Percentiles rank a stretch among this genome's conserved stretches.
These are phyloP conservation scores for Oryzias curvinotus DNA, from an alignment of 2,113 vertebrate species.

Conservation along the genomic window DNA sequence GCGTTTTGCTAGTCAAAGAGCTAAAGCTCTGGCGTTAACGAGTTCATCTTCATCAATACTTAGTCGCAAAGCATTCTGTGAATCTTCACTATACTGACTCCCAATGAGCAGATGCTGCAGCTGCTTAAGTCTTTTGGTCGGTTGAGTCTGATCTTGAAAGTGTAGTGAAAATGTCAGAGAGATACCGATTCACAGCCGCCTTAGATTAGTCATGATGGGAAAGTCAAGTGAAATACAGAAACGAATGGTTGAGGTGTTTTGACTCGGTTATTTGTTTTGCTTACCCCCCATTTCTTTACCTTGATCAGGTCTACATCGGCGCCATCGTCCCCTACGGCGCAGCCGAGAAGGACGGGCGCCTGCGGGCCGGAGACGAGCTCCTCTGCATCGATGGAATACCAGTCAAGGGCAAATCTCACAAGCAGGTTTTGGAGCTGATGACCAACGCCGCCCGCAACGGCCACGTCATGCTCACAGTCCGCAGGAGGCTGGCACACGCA, in stretches of 20 bases:
- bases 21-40: no score
- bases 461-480: slow-evolving; percentile 91
- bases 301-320: slow-evolving; percentile 90
- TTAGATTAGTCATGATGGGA: no score
- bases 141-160: no score
- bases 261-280: neutral
- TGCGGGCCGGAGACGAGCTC: slow-evolving; percentile 93
- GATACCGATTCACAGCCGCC: no score
- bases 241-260: neutral
- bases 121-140: no score
- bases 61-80: no score
- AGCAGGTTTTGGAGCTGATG: slow-evolving; percentile 96
- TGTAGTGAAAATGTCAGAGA: no score
- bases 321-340: slow-evolving; percentile 95
- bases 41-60: no score
- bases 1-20: no score
- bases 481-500: slow-evolving; percentile 83
- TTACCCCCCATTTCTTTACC: neutral
- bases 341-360: slow-evolving; percentile 91
- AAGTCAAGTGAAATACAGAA: no score
- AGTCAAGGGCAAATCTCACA: slow-evolving; percentile 94
- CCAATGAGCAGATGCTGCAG: no score
- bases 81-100: no score
- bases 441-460: slow-evolving; percentile 94
- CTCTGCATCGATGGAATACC: slow-evolving; percentile 93